Percentiles rank a stretch among this genome's conserved stretches.
These are phyloP conservation scores for Syngnathoides biaculeatus DNA, from an alignment of 2,113 vertebrate species.

Conservation along the genomic window DNA sequence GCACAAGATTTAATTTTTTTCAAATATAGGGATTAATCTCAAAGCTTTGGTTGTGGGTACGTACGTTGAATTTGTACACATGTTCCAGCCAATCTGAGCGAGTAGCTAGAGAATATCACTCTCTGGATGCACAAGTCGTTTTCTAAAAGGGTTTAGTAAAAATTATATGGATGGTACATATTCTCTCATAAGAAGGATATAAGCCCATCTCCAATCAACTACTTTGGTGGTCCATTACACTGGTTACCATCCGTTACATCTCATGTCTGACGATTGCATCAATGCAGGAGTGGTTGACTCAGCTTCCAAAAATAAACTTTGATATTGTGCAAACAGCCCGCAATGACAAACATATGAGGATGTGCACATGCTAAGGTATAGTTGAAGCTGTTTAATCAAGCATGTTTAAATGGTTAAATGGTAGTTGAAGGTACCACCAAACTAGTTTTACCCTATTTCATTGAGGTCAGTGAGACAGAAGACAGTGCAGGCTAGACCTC, in stretches of 20 bases:
- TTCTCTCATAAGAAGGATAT: background rate
- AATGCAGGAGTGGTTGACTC: background rate
- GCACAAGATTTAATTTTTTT: background rate
- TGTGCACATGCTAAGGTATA: conserved; percentile 59
- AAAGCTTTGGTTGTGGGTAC: background rate
- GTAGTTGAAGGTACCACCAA: conserved; percentile 66
- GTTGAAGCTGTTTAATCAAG: conserved; percentile 79
- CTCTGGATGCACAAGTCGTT: background rate
- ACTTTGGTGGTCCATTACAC: background rate
- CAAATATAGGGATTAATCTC: background rate
- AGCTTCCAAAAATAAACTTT: background rate
- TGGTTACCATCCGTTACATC: background rate
- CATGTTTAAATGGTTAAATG: conserved; percentile 63
- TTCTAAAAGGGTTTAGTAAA: background rate
- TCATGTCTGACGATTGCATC: background rate
- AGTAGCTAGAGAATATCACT: background rate
- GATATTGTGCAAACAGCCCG: conserved; percentile 13
- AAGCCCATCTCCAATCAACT: background rate
- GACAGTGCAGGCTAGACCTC: conserved; percentile 38
- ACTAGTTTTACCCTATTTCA: conserved; percentile 77
- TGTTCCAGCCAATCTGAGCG: background rate
- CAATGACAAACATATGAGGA: conserved; percentile 48
- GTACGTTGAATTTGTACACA: background rate
- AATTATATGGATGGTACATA: background rate
- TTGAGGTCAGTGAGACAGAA: conserved; percentile 69